Conservation (phyloP, 2,797 vertebrate species). For the Alectoris magna region DNA sequence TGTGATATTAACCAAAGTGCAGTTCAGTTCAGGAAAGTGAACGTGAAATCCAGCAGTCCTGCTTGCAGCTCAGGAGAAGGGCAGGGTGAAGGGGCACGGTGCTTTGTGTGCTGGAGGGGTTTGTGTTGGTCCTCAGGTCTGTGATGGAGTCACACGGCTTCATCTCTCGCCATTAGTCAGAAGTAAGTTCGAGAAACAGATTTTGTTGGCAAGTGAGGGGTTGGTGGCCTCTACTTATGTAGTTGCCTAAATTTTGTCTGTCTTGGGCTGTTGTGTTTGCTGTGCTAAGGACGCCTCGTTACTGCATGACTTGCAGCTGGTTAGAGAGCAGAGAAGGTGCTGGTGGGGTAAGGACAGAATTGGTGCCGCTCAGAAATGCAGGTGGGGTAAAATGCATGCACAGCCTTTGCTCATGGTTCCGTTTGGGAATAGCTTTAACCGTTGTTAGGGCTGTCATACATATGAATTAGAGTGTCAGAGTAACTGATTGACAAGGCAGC, state of each 20-base stretch:
- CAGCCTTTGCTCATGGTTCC: fast-evolving
- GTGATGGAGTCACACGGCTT: not conserved
- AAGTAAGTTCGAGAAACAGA: not conserved
- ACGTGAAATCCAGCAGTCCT: not conserved
- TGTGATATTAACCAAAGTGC: not conserved
- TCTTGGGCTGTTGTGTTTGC: not conserved
- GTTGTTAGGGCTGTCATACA: not conserved
- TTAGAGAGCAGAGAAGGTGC: not conserved
- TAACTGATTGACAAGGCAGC: not conserved
- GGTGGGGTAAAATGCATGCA: fast-evolving
- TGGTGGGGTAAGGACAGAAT: too few relatives aligned
- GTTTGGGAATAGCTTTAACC: not conserved
- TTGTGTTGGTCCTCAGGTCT: fast-evolving
- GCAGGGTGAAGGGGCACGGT: not conserved
- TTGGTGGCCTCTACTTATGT: not conserved
- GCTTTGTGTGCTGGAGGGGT: not conserved
- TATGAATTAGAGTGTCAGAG: not conserved
- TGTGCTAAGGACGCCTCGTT: fast-evolving
- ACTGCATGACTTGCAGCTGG: not conserved
- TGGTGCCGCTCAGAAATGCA: not conserved
- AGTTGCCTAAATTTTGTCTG: not conserved
- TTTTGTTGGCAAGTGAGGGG: not conserved
- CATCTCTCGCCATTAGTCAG: fast-evolving
- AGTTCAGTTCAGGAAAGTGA: not conserved
- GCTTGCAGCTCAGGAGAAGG: not conserved